A percentile compares a stretch with the other conserved stretches of the same genome.
phyloP scores from a whole-genome alignment of 1,140 invertebrate species.

The Pogonomyrmex californicus region DNA sequence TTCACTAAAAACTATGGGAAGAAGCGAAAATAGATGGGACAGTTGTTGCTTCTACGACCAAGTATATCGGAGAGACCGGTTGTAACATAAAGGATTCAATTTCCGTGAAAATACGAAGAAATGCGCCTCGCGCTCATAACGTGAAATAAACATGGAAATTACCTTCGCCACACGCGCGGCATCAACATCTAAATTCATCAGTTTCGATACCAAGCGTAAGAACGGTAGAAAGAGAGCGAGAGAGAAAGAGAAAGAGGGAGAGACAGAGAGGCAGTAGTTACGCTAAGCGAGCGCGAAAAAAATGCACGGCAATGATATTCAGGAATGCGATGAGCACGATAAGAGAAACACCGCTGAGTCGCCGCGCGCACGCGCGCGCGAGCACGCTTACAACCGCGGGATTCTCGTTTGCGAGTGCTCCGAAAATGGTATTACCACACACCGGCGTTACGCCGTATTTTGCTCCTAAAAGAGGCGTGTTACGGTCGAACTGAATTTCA shows the following conservation, averaged over 20 bases:
- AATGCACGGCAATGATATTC: conserved; percentile 59
- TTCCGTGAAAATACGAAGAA: not conserved
- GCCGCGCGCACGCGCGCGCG: not conserved
- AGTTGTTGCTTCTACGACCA: too few relatives aligned
- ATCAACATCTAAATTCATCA: conserved; percentile 16
- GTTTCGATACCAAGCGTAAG: conserved; percentile 15
- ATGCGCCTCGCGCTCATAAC: too few relatives aligned
- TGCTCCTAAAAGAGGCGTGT: not conserved
- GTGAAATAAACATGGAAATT: not conserved
- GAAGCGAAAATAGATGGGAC: not conserved
- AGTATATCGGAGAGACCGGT: not conserved
- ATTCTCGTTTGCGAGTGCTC: conserved; percentile 11
- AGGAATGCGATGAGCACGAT: conserved; percentile 68
- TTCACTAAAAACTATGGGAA: not conserved
- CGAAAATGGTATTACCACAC: not conserved
- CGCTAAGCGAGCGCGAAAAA: conserved; percentile 44
- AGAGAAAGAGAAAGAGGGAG: not conserved
- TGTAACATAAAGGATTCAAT: not conserved
- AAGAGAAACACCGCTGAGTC: conserved; percentile 44
- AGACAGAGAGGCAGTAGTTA: not conserved
- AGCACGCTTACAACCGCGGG: not conserved
- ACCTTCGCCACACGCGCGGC: not conserved
- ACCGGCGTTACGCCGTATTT: not conserved
- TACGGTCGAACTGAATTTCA: not conserved
- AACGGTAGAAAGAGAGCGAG: not conserved